Base-by-base conservation (phyloP, 2,797 vertebrate species). In the Carapus acus region DNA sequence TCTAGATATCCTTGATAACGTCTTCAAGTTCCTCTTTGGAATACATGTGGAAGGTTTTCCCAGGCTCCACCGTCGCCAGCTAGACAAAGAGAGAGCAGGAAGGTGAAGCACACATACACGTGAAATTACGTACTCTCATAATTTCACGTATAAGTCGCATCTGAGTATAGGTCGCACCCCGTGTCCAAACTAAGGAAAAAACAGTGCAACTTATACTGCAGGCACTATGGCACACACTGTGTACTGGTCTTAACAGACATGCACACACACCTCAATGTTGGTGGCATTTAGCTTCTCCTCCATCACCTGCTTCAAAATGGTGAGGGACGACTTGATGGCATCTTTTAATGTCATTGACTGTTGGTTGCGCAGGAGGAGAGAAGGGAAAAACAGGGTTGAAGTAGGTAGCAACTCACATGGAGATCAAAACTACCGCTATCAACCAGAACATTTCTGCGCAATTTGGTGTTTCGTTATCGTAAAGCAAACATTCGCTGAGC, bases 321-420 rank as follows among this genome's bases (percentile, higher is more conserved):
- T 94, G 43, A 99, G 92, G 40, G 96, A 97, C 9, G 96, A 97
- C 74, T 97, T 99, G 81, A 98, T 99, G 65, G 96, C 96, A 46
- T 98, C 96, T 85, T 97, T 98, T 88, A 99, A 88, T 23, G 94
- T 97, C 94, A 99, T 99, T 15, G 94, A 96, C 96, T 99, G 79
- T 18, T 9, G 43, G 46, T 40, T 7, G 31, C 8, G 15, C 12
- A 43, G 8, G 17, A n/a, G n/a, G n/a, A n/a, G n/a, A 65, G 24
- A 62, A 43, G 48, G 57, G 73, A 69, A 37, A 73, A 37, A 74
- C 16, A 60, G 24, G 49, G n/a, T n/a, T n/a, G n/a, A n/a, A n/a
- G n/a, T n/a, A n/a, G n/a, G n/a, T n/a, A n/a, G n/a, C n/a, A n/a
- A n/a, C n/a, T n/a, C n/a, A n/a, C n/a, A n/a, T n/a, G n/a, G n/a